These are phyloP conservation scores for Polypterus senegalus DNA, from an alignment of 2,113 vertebrate genomes.

Conservation along the genomic window DNA sequence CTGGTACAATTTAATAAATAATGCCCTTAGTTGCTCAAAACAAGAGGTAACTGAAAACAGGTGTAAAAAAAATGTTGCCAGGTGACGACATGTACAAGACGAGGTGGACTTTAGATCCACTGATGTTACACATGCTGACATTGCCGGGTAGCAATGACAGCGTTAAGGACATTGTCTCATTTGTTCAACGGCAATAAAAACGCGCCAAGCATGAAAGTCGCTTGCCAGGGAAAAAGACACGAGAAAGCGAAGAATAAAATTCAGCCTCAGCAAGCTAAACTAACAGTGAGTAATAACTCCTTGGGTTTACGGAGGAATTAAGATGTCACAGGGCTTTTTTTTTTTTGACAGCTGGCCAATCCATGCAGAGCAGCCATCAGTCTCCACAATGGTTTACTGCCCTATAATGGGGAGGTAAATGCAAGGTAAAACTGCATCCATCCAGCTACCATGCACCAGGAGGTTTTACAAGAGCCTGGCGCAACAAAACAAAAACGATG, in stretches of 20 bases:
- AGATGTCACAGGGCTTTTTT: slow-evolving; percentile 2
- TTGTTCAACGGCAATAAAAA: slow-evolving; percentile 13
- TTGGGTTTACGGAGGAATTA: not conserved
- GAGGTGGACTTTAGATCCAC: too few relatives aligned
- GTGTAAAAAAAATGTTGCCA: too few relatives aligned
- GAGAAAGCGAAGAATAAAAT: not conserved
- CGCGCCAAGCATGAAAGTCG: slow-evolving; percentile 10
- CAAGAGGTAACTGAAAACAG: too few relatives aligned
- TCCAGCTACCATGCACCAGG: too few relatives aligned
- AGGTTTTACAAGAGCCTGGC: too few relatives aligned
- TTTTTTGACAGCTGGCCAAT: slow-evolving; percentile 5
- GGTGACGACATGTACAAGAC: too few relatives aligned
- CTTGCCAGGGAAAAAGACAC: not conserved
- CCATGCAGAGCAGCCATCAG: not conserved
- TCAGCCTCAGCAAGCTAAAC: not conserved
- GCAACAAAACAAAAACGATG: too few relatives aligned
- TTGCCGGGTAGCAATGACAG: slow-evolving; percentile 4
- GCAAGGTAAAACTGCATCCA: too few relatives aligned
- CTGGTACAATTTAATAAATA: too few relatives aligned
- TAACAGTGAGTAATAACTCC: slow-evolving; percentile 3
- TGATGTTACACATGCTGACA: slow-evolving; percentile 1
- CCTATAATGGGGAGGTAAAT: not conserved
- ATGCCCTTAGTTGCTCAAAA: too few relatives aligned
- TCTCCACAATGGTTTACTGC: not conserved
- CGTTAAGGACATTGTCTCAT: slow-evolving; percentile 14